phyloP scores from a whole-genome alignment of 2,113 vertebrate species.

The Zapus hudsonius region DNA sequence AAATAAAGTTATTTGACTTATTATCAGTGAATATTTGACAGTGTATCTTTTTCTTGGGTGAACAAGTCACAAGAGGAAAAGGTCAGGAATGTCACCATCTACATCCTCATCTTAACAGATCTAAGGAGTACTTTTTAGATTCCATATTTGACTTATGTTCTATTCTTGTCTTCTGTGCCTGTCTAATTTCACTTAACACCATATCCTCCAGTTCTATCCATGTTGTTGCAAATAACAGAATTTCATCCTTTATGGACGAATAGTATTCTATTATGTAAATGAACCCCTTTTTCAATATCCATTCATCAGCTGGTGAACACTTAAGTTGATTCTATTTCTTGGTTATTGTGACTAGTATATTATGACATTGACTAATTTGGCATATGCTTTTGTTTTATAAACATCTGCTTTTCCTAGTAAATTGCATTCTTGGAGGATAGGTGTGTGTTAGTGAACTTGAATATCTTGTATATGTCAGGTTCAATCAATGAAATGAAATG shows the following conservation, averaged over 20 bases:
- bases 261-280: not conserved
- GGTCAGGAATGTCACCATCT: not conserved
- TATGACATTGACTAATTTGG: not conserved
- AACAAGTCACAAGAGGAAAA: not conserved
- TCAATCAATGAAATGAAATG: constrained; percentile 7
- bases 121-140: not conserved
- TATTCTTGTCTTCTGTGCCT: not conserved
- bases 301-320: not conserved
- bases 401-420: not conserved
- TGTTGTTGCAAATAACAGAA: not conserved
- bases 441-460: not conserved
- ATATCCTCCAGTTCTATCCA: not conserved
- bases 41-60: too few species aligned
- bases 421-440: not conserved
- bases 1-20: too few species aligned
- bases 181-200: not conserved
- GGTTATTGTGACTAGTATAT: too few species aligned
- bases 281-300: not conserved
- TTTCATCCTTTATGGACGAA: too few species aligned
- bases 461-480: not conserved
- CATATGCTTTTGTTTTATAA: not conserved
- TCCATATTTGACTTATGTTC: not conserved
- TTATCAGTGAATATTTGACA: too few species aligned
- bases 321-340: not conserved
- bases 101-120: not conserved